Evolutionary conservation across 2,888 invertebrate genomes (phyloP).

Genomic region (Steinernema carpocapsae): DNA sequence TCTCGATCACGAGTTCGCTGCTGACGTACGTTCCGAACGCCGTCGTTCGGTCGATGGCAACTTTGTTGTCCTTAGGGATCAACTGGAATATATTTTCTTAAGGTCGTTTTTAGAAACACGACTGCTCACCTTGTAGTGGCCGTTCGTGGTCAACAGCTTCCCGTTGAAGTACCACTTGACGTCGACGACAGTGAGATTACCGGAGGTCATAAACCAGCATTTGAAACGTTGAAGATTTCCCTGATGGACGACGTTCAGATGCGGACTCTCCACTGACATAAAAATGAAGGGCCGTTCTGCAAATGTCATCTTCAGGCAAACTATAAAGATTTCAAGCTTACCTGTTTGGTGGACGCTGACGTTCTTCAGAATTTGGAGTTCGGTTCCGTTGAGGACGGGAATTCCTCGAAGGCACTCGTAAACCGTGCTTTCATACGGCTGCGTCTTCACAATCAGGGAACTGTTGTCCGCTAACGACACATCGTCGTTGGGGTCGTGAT

Average conservation of each 20-base stretch:
- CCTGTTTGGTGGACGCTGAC: not conserved
- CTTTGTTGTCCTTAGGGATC: too few relatives aligned
- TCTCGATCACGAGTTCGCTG: not conserved
- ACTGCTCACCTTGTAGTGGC: not conserved
- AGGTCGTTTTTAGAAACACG: not conserved
- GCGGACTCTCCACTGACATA: not conserved
- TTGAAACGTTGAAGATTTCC: not conserved
- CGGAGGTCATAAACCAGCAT: not conserved
- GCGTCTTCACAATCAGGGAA: not conserved
- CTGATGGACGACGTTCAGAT: not conserved
- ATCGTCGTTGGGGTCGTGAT: too few relatives aligned
- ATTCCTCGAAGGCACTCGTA: not conserved
- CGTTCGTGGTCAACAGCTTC: not conserved
- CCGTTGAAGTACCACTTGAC: conserved; percentile 8
- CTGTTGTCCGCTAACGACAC: not conserved
- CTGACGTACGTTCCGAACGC: not conserved
- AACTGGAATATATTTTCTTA: too few relatives aligned
- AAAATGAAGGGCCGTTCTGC: not conserved
- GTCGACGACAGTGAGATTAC: not conserved
- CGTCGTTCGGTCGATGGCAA: too few relatives aligned
- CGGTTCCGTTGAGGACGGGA: not conserved
- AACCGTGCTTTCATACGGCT: not conserved
- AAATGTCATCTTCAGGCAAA: not conserved
- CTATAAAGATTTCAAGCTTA: not conserved
- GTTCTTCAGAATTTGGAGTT: not conserved